phyloP scores from a whole-genome alignment of 92 coral and sea anemone genomes.

The Blastomussa wellsi region DNA sequence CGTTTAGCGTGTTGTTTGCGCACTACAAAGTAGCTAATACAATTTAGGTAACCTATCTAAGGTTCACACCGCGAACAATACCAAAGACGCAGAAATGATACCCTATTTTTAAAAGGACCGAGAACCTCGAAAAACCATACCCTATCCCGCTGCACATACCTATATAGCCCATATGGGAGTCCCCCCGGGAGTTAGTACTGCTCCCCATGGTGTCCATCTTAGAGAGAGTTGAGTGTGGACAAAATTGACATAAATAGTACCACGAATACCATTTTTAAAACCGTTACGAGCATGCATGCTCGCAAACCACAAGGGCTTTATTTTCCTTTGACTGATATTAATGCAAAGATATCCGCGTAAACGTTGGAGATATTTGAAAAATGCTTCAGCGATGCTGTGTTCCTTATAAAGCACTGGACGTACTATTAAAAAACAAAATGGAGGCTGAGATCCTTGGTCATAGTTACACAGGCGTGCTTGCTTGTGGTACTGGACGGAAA shows the following conservation, averaged over 20 bases:
- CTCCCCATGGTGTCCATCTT: too few relatives aligned
- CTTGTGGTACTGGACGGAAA: not conserved
- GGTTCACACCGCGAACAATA: too few relatives aligned
- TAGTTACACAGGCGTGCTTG: not conserved
- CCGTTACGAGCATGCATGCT: not conserved
- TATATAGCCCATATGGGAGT: too few relatives aligned
- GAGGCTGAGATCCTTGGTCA: not conserved
- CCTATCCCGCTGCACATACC: too few relatives aligned
- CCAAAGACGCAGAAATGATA: too few relatives aligned
- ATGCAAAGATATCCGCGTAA: not conserved
- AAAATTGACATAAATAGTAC: not conserved
- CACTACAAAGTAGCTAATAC: too few relatives aligned
- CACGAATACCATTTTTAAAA: not conserved
- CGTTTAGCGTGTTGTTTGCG: too few relatives aligned
- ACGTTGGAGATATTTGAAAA: not conserved
- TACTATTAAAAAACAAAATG: not conserved
- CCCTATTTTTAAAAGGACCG: too few relatives aligned
- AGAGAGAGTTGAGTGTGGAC: too few relatives aligned
- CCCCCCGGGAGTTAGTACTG: too few relatives aligned
- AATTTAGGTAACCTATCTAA: too few relatives aligned
- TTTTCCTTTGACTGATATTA: not conserved
- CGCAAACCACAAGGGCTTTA: not conserved
- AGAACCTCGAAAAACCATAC: too few relatives aligned
- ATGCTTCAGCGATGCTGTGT: not conserved
- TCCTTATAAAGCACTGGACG: not conserved